These are phyloP conservation scores for Tryphoninae sp. DNA, from an alignment of 2,888 invertebrate species.

Conservation along the genomic window DNA sequence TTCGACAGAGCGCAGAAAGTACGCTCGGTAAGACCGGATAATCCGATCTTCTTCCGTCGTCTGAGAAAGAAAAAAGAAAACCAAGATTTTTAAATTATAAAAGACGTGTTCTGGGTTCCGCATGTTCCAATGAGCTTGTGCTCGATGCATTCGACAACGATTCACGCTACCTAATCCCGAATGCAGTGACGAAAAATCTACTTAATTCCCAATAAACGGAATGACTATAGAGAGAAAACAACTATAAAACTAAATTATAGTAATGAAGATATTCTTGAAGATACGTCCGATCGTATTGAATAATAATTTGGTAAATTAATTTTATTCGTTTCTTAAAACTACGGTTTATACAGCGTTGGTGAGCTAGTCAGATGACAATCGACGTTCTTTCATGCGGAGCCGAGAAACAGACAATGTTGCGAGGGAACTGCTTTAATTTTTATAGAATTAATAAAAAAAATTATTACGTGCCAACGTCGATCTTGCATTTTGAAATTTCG, in stretches of 20 bases:
- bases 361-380: conserved; percentile 42
- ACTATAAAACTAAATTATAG: no score
- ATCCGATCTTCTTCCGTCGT: conserved; percentile 75
- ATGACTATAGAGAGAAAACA: no score
- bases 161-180: background rate
- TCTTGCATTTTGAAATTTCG: conserved; percentile 28
- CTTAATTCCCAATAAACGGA: no score
- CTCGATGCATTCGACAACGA: background rate
- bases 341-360: conserved; percentile 49
- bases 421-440: conserved; percentile 30
- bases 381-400: conserved; percentile 20
- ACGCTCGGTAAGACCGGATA: conserved; percentile 73
- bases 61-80: conserved; percentile 63
- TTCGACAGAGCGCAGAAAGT: conserved; percentile 58
- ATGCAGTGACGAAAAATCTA: background rate
- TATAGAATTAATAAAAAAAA: conserved; percentile 12
- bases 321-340: conserved; percentile 59
- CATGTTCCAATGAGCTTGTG: conserved; percentile 25
- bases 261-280: background rate
- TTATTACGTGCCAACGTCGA: conserved; percentile 34
- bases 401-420: conserved; percentile 45
- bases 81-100: conserved; percentile 47
- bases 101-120: conserved; percentile 49
- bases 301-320: conserved; percentile 51
- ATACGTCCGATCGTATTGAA: background rate